Conservation (phyloP, 2,113 vertebrate genomes). For the Rhinichthys klamathensis region DNA sequence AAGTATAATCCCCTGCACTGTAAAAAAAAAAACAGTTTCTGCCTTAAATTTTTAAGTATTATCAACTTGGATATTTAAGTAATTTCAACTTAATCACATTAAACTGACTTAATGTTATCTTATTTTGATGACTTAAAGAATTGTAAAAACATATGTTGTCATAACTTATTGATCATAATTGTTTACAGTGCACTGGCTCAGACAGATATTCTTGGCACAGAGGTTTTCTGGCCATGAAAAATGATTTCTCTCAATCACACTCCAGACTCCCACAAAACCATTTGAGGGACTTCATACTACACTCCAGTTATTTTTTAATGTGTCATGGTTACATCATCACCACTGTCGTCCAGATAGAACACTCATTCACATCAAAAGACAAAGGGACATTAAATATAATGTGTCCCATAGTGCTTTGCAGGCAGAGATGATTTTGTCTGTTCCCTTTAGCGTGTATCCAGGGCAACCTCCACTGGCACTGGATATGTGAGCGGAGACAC, state of each 20-base stretch:
- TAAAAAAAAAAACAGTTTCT: no score
- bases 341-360: not conserved
- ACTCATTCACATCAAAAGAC: conserved; percentile 8
- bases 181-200: not conserved
- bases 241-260: not conserved
- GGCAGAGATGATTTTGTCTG: conserved; percentile 12
- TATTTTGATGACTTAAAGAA: no score
- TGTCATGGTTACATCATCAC: conserved; percentile 34
- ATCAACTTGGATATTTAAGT: no score
- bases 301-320: not conserved
- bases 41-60: no score
- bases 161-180: no score
- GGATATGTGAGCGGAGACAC: not conserved
- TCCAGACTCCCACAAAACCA: not conserved
- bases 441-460: conserved; percentile 10
- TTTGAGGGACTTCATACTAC: not conserved
- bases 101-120: no score
- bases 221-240: not conserved
- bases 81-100: no score
- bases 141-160: no score
- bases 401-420: conserved; percentile 14
- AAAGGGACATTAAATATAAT: not conserved
- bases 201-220: not conserved
- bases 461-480: conserved; percentile 11
- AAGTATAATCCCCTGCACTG: not conserved